Evolutionary conservation across 2,113 vertebrate species (phyloP).

Genomic region (Climacteris rufus): DNA sequence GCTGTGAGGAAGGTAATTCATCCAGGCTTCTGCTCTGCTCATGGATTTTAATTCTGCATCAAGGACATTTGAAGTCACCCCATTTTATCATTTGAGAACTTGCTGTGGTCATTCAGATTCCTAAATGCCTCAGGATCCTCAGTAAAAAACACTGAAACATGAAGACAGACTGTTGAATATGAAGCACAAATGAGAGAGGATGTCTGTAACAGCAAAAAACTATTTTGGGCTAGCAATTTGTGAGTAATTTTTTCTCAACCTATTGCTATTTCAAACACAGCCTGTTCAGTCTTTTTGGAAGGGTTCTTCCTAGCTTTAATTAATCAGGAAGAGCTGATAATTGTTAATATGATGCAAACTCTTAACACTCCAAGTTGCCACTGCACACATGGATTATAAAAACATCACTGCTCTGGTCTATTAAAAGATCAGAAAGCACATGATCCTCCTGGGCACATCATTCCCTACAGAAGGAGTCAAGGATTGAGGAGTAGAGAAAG

Average conservation of each 20-base stretch:
- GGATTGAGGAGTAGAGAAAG: neutral
- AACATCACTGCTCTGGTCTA: neutral
- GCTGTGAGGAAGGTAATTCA: neutral
- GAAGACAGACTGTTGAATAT: neutral
- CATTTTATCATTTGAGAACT: neutral
- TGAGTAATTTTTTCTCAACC: neutral
- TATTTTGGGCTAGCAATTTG: neutral
- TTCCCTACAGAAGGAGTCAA: conserved; percentile 3
- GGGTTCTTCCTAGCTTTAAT: neutral
- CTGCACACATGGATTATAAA: neutral
- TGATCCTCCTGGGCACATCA: conserved; percentile 39
- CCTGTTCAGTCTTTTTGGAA: neutral
- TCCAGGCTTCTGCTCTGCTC: neutral
- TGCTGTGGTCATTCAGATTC: neutral
- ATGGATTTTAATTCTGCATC: neutral
- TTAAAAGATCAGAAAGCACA: conserved; percentile 50
- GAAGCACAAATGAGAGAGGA: neutral
- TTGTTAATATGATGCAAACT: neutral
- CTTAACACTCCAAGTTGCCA: neutral
- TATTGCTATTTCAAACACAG: neutral
- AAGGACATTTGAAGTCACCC: neutral
- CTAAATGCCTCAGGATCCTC: neutral
- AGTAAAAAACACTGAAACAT: neutral
- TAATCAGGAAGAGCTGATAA: conserved; percentile 2
- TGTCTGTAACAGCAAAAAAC: neutral